These are phyloP conservation scores for Phyllotreta cruciferae DNA, from an alignment of 2,888 invertebrate species.

Conservation along the genomic window DNA sequence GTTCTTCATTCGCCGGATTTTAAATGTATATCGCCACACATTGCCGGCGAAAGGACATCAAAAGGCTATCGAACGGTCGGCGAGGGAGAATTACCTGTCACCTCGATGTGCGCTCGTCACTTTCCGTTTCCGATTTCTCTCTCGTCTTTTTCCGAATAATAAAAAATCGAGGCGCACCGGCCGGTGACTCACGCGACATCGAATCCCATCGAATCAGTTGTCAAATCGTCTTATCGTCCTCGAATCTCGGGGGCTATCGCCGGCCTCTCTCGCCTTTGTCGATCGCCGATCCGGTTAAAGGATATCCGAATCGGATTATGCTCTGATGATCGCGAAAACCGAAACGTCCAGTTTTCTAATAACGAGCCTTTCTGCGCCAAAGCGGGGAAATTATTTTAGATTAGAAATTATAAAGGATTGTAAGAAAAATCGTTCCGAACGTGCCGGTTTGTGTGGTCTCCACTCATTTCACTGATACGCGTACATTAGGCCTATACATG, in stretches of 20 bases:
- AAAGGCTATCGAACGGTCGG: no score
- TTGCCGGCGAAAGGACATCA: no score
- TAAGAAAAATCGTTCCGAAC: constrained; percentile 40
- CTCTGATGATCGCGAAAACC: constrained; percentile 1
- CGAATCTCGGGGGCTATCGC: neutral
- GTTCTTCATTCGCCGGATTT: no score
- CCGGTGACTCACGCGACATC: constrained; percentile 7
- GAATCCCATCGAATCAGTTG: constrained; percentile 6
- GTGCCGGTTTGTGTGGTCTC: constrained; percentile 43
- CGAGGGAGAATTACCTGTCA: neutral
- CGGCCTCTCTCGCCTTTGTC: constrained; percentile 5
- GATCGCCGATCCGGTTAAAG: constrained; percentile 9
- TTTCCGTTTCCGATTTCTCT: neutral
- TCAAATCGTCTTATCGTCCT: constrained; percentile 4
- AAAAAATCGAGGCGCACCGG: neutral
- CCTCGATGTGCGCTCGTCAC: constrained; percentile 2
- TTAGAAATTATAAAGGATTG: constrained; percentile 35
- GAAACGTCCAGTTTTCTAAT: no score
- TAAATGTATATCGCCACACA: no score
- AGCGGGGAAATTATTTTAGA: neutral
- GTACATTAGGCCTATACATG: constrained; percentile 43
- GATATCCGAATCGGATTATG: constrained; percentile 6
- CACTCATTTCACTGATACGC: constrained; percentile 41
- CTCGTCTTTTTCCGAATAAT: neutral
- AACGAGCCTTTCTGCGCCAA: no score